Evolutionary conservation across 2,888 invertebrate genomes (phyloP), one percentile per base, ranked within the genome.

Genomic region (Limenitis camilla): DNA sequence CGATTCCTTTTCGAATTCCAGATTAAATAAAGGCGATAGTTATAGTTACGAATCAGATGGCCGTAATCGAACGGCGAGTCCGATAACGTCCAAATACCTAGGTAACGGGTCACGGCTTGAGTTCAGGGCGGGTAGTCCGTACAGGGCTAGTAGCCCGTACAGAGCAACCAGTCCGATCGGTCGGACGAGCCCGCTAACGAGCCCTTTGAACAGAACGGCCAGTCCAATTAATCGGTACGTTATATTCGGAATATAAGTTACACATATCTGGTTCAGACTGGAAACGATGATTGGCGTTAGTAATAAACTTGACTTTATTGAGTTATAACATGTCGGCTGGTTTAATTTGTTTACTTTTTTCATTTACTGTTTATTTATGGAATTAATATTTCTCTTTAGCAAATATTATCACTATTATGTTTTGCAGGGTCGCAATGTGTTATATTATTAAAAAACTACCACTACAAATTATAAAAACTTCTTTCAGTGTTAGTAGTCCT

Each of bases 101-200:
- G 79, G 88, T 53, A 74, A 88, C 71, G 85, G 85, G 5, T 71
- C 89, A 66, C 61, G 89, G 61, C 58, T 89, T 64, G 88, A 88
- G 40, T 66, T 85, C 64, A 82, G 86, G 61, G 81, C 89, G 8
- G 72, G 67, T 30, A 82, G 83, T 58, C 84, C 84, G 33, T 84
- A 63, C 68, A 82, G 70, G 69, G 87, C 63, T 63, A 82, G 70
- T 67, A 89, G 72, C 65, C 88, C 65, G 29, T 72, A 53, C 70
- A 78, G 61, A 71, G 80, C 68, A 65, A 84, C 79, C 56, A 90
- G 81, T 67, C 90, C 75, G 4, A 72, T 80, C 68, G 89, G 69
- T 63, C 88, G 78, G 66, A 88, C 89, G 3, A 90, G 90, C 63
- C 90, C 91, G 5, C 79, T 90, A 56, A 75, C 87, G 48, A 88